These are phyloP conservation scores for Addax nasomaculatus DNA, from an alignment of 2,113 vertebrate genomes.

Conservation along the genomic window DNA sequence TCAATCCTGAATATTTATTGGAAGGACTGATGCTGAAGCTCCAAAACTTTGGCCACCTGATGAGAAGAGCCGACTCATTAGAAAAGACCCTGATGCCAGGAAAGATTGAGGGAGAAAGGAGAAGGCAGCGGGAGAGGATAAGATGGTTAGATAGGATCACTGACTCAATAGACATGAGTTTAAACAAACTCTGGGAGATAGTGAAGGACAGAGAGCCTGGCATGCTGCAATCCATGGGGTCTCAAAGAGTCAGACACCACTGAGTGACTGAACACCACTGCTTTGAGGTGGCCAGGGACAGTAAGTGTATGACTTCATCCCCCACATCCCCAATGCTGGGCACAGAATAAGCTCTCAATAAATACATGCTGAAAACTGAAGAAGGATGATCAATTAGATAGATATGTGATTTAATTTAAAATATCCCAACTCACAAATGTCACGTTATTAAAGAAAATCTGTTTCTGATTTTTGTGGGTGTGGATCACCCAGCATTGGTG, in stretches of 20 bases:
- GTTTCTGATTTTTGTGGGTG: constrained; percentile 58
- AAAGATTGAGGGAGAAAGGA: background rate
- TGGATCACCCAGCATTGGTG: constrained; percentile 41
- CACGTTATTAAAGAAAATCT: constrained; percentile 44
- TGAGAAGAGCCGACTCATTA: background rate
- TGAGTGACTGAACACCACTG: background rate
- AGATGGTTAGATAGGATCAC: background rate
- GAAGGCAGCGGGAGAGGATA: background rate
- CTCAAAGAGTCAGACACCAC: background rate
- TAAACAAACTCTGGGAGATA: background rate
- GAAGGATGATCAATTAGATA: constrained; percentile 30
- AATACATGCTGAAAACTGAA: constrained; percentile 11
- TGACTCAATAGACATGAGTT: background rate
- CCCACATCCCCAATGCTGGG: background rate
- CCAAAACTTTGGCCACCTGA: background rate
- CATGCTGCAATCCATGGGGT: background rate
- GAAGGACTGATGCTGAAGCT: background rate
- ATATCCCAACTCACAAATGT: background rate
- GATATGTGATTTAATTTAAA: constrained; percentile 43
- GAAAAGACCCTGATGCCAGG: background rate
- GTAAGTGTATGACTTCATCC: background rate
- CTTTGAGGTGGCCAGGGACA: background rate
- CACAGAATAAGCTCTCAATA: background rate
- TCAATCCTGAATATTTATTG: background rate
- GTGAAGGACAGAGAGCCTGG: background rate